phyloP scores from a whole-genome alignment of 2,888 invertebrate genomes.

The Alsophila aescularia region DNA sequence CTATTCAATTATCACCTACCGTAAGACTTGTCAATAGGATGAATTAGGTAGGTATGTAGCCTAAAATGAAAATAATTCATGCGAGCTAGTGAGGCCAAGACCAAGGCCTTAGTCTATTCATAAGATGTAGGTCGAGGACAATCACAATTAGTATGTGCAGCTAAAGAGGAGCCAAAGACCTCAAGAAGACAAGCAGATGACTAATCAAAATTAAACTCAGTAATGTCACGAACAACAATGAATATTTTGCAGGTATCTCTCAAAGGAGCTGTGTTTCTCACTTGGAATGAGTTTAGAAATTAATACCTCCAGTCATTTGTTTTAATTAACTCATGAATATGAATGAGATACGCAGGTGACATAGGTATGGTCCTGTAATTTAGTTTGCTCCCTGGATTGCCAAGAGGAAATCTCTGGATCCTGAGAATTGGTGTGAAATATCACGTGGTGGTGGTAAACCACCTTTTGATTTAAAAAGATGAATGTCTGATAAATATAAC shows the following conservation, averaged over 20 bases:
- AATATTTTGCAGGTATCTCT: conserved; percentile 35
- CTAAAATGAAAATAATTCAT: too few species aligned
- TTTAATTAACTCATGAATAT: conserved; percentile 74
- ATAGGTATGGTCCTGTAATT: conserved; percentile 52
- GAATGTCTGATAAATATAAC: too few species aligned
- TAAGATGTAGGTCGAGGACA: too few species aligned
- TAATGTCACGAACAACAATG: conserved; percentile 30
- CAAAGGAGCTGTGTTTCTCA: conserved; percentile 56
- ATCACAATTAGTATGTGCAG: neutral
- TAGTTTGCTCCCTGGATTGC: conserved; percentile 38
- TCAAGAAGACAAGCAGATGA: conserved; percentile 16
- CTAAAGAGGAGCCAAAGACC: conserved; percentile 17
- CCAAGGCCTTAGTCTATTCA: too few species aligned
- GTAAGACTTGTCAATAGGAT: neutral
- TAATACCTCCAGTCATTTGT: conserved; percentile 68
- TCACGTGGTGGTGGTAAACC: too few species aligned
- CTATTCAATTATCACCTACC: too few species aligned
- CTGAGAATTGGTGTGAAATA: conserved; percentile 2
- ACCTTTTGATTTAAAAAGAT: too few species aligned
- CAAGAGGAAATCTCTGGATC: neutral
- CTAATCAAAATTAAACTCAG: conserved; percentile 34
- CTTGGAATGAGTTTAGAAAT: conserved; percentile 64
- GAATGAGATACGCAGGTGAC: conserved; percentile 59
- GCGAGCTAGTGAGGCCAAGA: too few species aligned
- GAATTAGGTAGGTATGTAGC: too few species aligned